These are phyloP conservation scores for Ferdinandea cuprea DNA, from an alignment of 2,888 invertebrate genomes.

Conservation along the genomic window DNA sequence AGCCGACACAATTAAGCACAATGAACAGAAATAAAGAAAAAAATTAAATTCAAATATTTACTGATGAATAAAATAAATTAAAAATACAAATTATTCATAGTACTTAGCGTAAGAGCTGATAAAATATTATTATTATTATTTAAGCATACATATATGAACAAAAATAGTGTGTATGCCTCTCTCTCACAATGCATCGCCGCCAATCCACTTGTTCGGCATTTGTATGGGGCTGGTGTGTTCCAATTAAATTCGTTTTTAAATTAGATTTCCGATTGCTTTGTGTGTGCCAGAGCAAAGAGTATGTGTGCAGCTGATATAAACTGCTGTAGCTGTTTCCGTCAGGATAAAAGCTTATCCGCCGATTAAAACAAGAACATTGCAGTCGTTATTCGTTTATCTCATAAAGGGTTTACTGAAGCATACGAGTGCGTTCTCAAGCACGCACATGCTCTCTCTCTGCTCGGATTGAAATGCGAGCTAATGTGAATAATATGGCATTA, in stretches of 20 bases:
- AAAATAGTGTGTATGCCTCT: not conserved
- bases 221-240: not conserved
- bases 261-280: slow-evolving; percentile 37
- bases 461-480: slow-evolving; percentile 16
- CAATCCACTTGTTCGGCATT: not conserved
- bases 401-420: slow-evolving; percentile 41
- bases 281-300: slow-evolving; percentile 1
- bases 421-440: slow-evolving; percentile 41
- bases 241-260: slow-evolving; percentile 29
- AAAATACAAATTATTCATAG: not conserved
- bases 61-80: slow-evolving; percentile 2
- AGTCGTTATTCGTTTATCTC: slow-evolving; percentile 38
- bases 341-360: slow-evolving; percentile 27
- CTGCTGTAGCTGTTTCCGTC: slow-evolving; percentile 29
- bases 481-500: slow-evolving; percentile 7
- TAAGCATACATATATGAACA: not conserved
- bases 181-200: not conserved
- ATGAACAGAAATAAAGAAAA: slow-evolving; percentile 20
- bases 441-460: slow-evolving; percentile 9
- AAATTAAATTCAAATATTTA: slow-evolving; percentile 21
- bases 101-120: not conserved
- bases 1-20: not conserved
- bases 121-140: slow-evolving; percentile 10
- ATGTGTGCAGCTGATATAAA: slow-evolving; percentile 32
- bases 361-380: slow-evolving; percentile 40